Base-by-base conservation (phyloP, 2,113 vertebrate genomes). In the Picathartes gymnocephalus region DNA sequence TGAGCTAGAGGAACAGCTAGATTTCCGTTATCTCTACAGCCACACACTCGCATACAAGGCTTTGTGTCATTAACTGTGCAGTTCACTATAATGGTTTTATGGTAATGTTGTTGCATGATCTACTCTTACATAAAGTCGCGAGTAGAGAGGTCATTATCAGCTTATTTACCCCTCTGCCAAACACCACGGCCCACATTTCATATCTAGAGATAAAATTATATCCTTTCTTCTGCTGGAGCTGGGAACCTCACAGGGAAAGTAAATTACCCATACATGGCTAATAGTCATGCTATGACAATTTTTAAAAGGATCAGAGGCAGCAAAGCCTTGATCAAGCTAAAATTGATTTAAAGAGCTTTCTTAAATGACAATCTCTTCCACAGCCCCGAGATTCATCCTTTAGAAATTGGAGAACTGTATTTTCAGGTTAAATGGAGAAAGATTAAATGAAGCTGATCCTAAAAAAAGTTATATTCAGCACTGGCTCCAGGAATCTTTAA, bases 1-100 rank as follows among this genome's bases (percentile, higher is more conserved):
- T 33, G 48, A 81, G 40, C 69, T 56, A n/a, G 45, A 61, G 31
- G 18, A 81, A 28, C 44, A 71, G 58, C 18, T 66, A 37, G 4
- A 48, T 35, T 69, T 27, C 28, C 57, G 73, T 92, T 95, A 92
- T 93, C 92, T 95, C 84, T 25, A 39, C 62, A 50, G 80, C 71
- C 86, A 73, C 35, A n/a, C 35, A 62, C 19, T 24, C 60, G n/a
- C 37, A 61, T 1, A 19, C 24, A 47, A 78, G 76, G 56, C 77
- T 76, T 48, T 37, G 37, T 61, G 84, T 39, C 45, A 50, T 72
- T 89, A 91, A 76, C 56, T 23, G 51, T 44, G 61, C 64, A 45
- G 47, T 5, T 2, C 9, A 69, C 57, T 4, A 5, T 24, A 85
- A 81, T 39, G 70, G 91, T 9, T 92, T 95, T 82, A 89, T 87